Percentiles rank a stretch among this genome's conserved stretches.
Conservation (phyloP, 2,888 invertebrate genomes). For the Pediacus dermestoides region DNA sequence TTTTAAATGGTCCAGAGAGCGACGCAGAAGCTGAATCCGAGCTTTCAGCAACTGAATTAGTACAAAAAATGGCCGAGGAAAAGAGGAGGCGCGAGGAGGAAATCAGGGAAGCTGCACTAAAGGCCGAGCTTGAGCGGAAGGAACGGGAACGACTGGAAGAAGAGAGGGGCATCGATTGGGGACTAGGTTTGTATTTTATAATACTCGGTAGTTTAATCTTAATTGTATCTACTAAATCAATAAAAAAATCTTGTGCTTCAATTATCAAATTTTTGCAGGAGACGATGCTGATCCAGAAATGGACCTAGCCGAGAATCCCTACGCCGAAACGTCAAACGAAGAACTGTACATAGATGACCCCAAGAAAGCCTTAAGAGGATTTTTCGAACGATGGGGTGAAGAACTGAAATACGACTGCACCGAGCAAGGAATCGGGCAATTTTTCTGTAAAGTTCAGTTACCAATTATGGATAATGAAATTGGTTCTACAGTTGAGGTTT, state of each 20-base stretch:
- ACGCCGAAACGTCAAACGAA: constrained; percentile 76
- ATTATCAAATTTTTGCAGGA: constrained; percentile 44
- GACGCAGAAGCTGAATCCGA: constrained; percentile 86
- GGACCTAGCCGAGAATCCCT: constrained; percentile 80
- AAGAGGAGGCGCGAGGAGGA: constrained; percentile 45
- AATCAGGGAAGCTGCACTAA: constrained; percentile 50
- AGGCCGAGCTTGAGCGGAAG: constrained; percentile 53
- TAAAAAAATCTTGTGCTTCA: constrained; percentile 8
- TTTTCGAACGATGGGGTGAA: constrained; percentile 88
- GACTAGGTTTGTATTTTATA: constrained; percentile 74
- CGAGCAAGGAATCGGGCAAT: constrained; percentile 80
- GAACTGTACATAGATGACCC: constrained; percentile 91
- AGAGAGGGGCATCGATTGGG: constrained; percentile 85
- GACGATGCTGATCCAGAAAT: constrained; percentile 87
- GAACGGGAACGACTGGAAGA: constrained; percentile 56
- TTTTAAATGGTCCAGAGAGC: constrained; percentile 79
- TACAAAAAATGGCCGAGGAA: constrained; percentile 49
- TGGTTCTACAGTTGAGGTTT: constrained; percentile 79
- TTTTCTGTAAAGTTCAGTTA: constrained; percentile 75
- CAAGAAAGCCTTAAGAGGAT: constrained; percentile 89
- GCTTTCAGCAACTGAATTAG: constrained; percentile 72
- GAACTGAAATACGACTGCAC: constrained; percentile 83
- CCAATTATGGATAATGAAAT: constrained; percentile 71
- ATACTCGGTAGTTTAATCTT: too few relatives aligned
- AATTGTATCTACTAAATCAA: too few relatives aligned